Base-by-base conservation (phyloP, 2,888 invertebrate species). In the Archaeoteleia sp. region DNA sequence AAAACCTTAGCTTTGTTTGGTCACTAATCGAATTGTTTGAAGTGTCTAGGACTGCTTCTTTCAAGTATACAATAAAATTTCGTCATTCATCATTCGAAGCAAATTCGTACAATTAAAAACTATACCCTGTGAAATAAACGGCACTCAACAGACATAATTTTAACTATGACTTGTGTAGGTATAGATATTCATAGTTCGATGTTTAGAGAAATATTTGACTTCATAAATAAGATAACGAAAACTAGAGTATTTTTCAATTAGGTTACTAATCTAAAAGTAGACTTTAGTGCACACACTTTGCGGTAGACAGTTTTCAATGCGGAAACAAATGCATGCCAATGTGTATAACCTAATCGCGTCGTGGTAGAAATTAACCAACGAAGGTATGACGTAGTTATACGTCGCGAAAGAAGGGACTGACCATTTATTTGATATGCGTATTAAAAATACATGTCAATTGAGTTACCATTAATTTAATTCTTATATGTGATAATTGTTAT, bases 231-330 rank as follows among this genome's bases (percentile, higher is more conserved):
- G 72, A 63, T 68, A 71, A 74, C 74, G 72, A 74, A 69, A 70
- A 74, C 72, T 81, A 77, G 74, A 77, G 75, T 83, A 82, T 77
- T 81, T 82, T 82, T 76, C 70, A 75, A 74, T 74, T 78, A 77
- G 77, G 61, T 76, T 74, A 78, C 71, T 75, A 67, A 71, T 65
- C 67, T 76, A 69, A 72, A 72, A 20, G 54, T 74, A 72, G 54
- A 63, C 40, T 61, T 63, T 58, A 58, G 55, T 40, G 58, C 45
- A 57, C 49, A 60, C 43, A 62, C 40, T 48, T 74, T 73, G 73
- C 60, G 57, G 67, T 76, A 77, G 71, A 65, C 66, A 37, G 42
- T 68, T 73, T 71, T 67, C 40, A 34, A 37, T 25, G 43, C 17
- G 40, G 66, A 57, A 68, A 75, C 46, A 40, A 78, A 74, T 75